A percentile compares a stretch with the other conserved stretches of the same genome.
phyloP scores from a whole-genome alignment of 2,888 invertebrate species.

The Ceratothoa steindachneri region DNA sequence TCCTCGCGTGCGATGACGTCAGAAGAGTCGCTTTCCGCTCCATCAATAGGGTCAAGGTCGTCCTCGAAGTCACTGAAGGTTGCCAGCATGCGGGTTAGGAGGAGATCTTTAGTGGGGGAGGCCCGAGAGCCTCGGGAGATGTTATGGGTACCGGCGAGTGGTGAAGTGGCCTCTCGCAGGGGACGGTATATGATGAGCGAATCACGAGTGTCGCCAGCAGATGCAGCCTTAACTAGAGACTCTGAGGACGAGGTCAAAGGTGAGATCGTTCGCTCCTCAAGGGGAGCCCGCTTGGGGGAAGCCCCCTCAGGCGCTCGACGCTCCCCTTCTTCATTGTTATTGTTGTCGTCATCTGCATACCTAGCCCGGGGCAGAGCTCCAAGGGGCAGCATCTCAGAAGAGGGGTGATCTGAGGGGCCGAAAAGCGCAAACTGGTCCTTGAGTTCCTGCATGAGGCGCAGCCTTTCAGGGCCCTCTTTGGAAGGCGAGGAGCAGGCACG shows the following conservation, averaged over 20 bases:
- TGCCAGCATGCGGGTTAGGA: conserved; percentile 34
- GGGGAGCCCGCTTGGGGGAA: not conserved
- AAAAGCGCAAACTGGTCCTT: not conserved
- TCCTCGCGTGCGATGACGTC: conserved; percentile 35
- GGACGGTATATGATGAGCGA: not conserved
- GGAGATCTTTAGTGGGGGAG: not conserved
- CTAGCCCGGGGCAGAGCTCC: not conserved
- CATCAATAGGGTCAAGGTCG: conserved; percentile 43
- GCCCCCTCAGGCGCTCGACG: not conserved
- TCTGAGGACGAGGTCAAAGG: not conserved
- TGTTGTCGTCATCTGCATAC: not conserved
- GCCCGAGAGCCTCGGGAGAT: not conserved
- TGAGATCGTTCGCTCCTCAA: not conserved
- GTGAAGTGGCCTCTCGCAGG: not conserved
- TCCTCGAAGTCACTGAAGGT: conserved; percentile 45
- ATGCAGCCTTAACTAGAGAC: not conserved
- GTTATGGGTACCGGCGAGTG: not conserved
- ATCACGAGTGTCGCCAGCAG: not conserved
- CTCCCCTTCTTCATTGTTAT: not conserved
- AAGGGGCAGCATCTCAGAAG: not conserved
- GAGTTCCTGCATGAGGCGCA: not conserved
- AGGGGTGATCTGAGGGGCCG: not conserved
- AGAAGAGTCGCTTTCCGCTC: conserved; percentile 26
- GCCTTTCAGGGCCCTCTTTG: not conserved
- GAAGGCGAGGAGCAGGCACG: not conserved